These are phyloP conservation scores for Paramormyrops hopkinsi DNA, from an alignment of 2,797 vertebrate species.

Conservation along the genomic window DNA sequence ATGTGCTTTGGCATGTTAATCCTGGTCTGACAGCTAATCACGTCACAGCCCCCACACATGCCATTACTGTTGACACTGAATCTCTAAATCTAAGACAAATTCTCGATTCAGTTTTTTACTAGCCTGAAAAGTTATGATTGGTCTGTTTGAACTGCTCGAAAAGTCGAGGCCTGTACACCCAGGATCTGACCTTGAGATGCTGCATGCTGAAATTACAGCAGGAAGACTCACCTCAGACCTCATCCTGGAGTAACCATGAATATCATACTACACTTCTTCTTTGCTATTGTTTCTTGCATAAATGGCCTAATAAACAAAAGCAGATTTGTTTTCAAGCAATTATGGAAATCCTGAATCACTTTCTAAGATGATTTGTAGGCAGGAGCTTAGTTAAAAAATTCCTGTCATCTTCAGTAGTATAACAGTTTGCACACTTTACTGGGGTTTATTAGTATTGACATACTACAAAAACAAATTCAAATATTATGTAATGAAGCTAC, in stretches of 20 bases:
- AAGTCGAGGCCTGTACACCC: background rate
- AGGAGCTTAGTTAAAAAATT: background rate
- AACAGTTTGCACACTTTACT: background rate
- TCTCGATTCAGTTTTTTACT: background rate
- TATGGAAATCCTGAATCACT: background rate
- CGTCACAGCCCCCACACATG: background rate
- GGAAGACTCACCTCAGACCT: background rate
- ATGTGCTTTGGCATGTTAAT: background rate
- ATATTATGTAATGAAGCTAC: background rate
- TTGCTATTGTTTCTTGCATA: background rate
- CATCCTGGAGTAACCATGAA: background rate
- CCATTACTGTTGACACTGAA: background rate
- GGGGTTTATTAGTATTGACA: background rate
- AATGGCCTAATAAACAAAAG: background rate
- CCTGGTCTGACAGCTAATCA: background rate
- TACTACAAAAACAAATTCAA: background rate
- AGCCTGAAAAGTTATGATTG: background rate
- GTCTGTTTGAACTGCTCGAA: background rate
- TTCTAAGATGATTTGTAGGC: background rate
- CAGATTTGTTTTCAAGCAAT: background rate
- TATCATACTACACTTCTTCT: background rate
- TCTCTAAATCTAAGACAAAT: background rate
- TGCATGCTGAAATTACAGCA: background rate
- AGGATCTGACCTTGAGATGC: too few relatives aligned
- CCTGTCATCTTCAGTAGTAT: background rate